phyloP scores from a whole-genome alignment of 2,797 vertebrate genomes.

The Masticophis lateralis region DNA sequence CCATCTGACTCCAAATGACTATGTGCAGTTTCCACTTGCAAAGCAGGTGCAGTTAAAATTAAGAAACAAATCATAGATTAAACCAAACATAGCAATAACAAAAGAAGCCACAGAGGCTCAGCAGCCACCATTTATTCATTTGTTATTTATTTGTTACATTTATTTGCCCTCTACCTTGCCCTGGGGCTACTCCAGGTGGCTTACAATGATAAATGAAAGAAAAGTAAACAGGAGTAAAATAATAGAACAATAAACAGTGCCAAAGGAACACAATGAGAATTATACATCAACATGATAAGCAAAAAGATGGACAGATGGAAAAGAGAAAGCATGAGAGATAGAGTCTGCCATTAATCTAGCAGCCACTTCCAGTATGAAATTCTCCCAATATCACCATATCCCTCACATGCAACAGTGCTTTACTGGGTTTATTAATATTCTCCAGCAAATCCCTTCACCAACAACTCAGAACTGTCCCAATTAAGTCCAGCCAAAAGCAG shows the following conservation, averaged over 20 bases:
- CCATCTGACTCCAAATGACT: neutral
- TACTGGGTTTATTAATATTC: neutral
- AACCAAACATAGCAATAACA: neutral
- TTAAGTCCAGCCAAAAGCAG: neutral
- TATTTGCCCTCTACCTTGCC: neutral
- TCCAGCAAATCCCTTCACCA: neutral
- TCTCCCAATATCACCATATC: neutral
- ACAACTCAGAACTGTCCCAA: neutral
- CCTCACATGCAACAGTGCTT: neutral
- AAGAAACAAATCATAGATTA: neutral
- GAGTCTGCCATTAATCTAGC: neutral
- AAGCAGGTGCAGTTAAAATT: neutral
- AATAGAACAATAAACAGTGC: neutral
- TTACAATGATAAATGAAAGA: neutral
- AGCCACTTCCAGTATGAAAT: neutral
- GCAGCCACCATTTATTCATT: neutral
- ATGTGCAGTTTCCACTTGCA: neutral
- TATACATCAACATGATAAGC: neutral
- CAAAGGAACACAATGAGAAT: neutral
- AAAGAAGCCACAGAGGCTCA: neutral
- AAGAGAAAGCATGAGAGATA: neutral
- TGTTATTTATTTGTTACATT: neutral
- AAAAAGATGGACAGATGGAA: neutral
- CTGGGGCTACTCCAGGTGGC: neutral
- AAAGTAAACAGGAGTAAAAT: neutral